Evolutionary conservation across 2,797 vertebrate genomes (phyloP).

Genomic region (Epinephelus coioides): DNA sequence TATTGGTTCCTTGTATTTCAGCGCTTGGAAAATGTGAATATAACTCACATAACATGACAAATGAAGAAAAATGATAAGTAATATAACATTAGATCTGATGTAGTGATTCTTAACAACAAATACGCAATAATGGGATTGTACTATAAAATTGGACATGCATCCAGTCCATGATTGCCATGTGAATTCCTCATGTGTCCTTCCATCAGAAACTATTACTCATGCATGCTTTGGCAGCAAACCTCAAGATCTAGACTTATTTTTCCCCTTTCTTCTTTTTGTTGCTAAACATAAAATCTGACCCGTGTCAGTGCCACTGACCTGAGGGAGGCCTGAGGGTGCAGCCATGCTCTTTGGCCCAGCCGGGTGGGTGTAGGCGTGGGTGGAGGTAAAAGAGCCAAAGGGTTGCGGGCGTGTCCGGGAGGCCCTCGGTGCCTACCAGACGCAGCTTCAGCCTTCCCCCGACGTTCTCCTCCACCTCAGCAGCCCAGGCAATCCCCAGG

Average conservation of each 20-base stretch:
- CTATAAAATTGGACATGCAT: constrained; percentile 4
- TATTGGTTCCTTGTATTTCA: background rate
- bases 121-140: constrained; percentile 1
- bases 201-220: constrained; percentile 20
- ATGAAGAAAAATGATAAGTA: background rate
- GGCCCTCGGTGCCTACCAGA: constrained; percentile 90
- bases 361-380: constrained; percentile 93
- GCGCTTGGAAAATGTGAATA: background rate
- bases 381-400: constrained; percentile 96
- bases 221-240: constrained; percentile 17
- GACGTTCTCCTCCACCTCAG: constrained; percentile 92
- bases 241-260: constrained; percentile 14
- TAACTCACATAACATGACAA: background rate
- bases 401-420: constrained; percentile 87
- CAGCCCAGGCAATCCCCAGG: constrained; percentile 89
- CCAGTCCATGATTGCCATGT: background rate
- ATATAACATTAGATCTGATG: background rate
- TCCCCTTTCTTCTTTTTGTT: constrained; percentile 16
- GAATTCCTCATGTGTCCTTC: constrained; percentile 4
- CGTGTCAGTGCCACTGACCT: constrained; percentile 83
- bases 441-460: constrained; percentile 93
- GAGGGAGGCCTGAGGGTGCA: constrained; percentile 90
- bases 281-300: constrained; percentile 45
- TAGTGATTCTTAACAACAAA: background rate
- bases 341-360: constrained; percentile 92